phyloP scores from a whole-genome alignment of 2,888 invertebrate genomes.

The Dascillus cervinus region DNA sequence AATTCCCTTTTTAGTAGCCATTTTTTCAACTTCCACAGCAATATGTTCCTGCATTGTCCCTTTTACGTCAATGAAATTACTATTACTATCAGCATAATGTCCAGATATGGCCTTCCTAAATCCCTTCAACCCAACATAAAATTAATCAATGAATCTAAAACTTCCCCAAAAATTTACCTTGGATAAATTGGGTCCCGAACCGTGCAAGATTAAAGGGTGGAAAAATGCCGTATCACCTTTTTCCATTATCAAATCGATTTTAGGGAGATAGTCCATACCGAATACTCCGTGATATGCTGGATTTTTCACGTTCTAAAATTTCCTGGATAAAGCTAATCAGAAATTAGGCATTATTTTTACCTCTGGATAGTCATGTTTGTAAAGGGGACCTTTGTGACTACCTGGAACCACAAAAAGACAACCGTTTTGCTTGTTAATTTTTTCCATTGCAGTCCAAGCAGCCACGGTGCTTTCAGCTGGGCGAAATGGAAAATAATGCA shows the following conservation, averaged over 20 bases:
- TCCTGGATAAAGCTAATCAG: no score
- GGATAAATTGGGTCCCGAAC: constrained; percentile 71
- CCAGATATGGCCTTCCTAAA: constrained; percentile 75
- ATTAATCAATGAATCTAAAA: no score
- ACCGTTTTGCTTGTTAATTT: constrained; percentile 63
- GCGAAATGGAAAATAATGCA: constrained; percentile 65
- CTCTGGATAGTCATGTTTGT: constrained; percentile 62
- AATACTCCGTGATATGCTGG: constrained; percentile 61
- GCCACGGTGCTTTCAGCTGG: constrained; percentile 71
- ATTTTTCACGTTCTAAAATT: constrained; percentile 48
- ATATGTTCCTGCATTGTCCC: constrained; percentile 60
- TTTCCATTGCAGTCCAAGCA: constrained; percentile 81
- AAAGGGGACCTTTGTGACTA: constrained; percentile 54
- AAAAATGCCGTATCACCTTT: constrained; percentile 84
- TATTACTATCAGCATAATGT: constrained; percentile 69
- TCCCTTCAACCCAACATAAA: constrained; percentile 45
- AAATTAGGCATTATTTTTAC: constrained; percentile 55
- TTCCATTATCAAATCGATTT: constrained; percentile 64
- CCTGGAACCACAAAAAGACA: constrained; percentile 74
- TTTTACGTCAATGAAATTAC: constrained; percentile 59
- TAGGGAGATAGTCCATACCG: constrained; percentile 40
- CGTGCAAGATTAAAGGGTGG: constrained; percentile 75
- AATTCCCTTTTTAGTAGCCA: constrained; percentile 38
- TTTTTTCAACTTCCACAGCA: constrained; percentile 50
- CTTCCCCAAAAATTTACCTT: no score